phyloP scores from a whole-genome alignment of 2,888 invertebrate species.

The Dichetophora obliterata region DNA sequence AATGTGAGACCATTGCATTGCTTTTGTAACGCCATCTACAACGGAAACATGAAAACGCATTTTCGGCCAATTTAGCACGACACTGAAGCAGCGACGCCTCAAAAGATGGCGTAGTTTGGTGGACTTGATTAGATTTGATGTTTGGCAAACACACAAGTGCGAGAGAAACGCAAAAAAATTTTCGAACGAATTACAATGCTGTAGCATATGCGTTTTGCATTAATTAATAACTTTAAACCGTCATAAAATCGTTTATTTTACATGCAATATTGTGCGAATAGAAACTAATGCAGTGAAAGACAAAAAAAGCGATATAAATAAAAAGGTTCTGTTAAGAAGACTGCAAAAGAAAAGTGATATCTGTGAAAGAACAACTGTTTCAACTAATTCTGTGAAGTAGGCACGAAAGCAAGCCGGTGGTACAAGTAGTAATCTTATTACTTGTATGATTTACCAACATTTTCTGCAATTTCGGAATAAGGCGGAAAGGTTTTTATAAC shows the following conservation, averaged over 20 bases:
- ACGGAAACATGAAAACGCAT: constrained; percentile 51
- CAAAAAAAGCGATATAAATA: background rate
- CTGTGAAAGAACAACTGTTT: background rate
- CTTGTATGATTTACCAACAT: background rate
- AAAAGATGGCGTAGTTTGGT: constrained; percentile 63
- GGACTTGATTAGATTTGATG: constrained; percentile 30
- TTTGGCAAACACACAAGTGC: constrained; percentile 53
- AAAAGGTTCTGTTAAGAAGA: background rate
- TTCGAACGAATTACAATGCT: background rate
- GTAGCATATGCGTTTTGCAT: background rate
- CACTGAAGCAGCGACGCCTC: constrained; percentile 57
- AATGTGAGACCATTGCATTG: background rate
- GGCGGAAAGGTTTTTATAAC: background rate
- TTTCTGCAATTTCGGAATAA: background rate
- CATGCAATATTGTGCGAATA: background rate
- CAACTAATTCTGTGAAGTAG: background rate
- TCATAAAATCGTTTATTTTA: background rate
- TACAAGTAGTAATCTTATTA: background rate
- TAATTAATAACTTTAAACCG: background rate
- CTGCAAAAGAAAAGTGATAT: background rate
- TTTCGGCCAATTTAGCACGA: constrained; percentile 40
- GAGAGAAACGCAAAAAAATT: constrained; percentile 41
- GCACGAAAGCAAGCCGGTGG: constrained; percentile 12
- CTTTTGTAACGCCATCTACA: constrained; percentile 52
- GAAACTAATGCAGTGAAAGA: background rate